Conservation (phyloP, 2,888 invertebrate species). For the Scaeva pyrastri region DNA sequence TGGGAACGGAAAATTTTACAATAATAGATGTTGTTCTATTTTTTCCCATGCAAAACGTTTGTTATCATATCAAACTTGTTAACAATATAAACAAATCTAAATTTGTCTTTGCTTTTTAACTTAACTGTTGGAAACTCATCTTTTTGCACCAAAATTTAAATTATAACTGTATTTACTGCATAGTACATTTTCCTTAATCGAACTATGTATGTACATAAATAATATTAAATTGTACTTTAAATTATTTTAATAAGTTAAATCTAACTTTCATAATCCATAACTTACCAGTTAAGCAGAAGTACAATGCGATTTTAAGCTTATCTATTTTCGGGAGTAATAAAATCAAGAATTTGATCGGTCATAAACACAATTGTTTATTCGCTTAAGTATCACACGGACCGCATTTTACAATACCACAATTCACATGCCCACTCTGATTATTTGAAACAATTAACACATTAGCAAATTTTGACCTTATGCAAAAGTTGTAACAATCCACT, state of each 20-base stretch:
- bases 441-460: conserved; percentile 5
- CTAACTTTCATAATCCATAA: neutral
- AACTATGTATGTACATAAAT: no score
- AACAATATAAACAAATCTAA: no score
- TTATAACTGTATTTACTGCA: no score
- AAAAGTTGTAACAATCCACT: conserved; percentile 1
- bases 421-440: no score
- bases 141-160: no score
- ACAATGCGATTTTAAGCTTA: neutral
- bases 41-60: neutral
- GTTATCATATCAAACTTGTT: no score
- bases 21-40: conserved; percentile 23
- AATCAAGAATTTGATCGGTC: no score
- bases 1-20: conserved; percentile 17
- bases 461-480: neutral
- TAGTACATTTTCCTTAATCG: no score
- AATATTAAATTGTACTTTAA: no score
- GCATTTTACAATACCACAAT: neutral
- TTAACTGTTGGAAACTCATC: no score
- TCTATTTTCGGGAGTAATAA: neutral
- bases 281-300: neutral
- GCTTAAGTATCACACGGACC: neutral
- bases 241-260: neutral
- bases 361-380: no score
- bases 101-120: no score